Evolutionary conservation across 2,888 invertebrate genomes (phyloP), one percentile per base, ranked within the genome.

Genomic region (Abrostola tripartita): DNA sequence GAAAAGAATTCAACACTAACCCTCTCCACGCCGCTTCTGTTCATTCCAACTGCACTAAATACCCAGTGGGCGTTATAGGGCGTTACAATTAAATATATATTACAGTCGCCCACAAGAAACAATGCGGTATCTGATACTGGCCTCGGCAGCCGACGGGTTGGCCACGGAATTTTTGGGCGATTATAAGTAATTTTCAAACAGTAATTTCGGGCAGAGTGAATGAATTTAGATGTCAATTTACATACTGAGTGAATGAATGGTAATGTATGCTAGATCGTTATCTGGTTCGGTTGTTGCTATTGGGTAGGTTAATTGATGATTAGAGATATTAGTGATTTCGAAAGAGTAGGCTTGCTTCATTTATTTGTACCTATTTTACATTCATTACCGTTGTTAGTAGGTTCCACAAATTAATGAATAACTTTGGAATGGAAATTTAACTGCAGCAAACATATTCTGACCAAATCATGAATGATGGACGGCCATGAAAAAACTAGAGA

Each of bases 31-130:
- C 37, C 6, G 55, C 47, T 41, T 50, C 11, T 65, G 62, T 71
- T 61, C 52, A 24, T 35, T 49, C 47, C 56, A 73, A 70, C 71
- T 87, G 86, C 85, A 88, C 90, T 88, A 88, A 88, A 90, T 88
- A 85, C 83, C 74, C 78, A 74, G 85, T 87, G 88, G 91, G 90
- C 87, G 90, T 85, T 74, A 51, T 65, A 74, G 88, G 88, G 90
- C 89, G 90, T 90, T 83, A 90, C 90, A 91, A 91, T 91, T 90
- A 91, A 90, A 90, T 86, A 89, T 89, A 89, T 88, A 87, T 89
- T 88, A 89, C 86, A 71, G 78, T 72, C 86, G 82, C 87, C 88
- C 84, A 86, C 85, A 41, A 61, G 75, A 73, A 79, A 84, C 86
- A 81, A 82, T 82, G 71, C 74, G 37, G 52, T 79, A 81, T 81